Evolutionary conservation across 2,797 vertebrate species (phyloP).

Genomic region (Anabas testudineus): DNA sequence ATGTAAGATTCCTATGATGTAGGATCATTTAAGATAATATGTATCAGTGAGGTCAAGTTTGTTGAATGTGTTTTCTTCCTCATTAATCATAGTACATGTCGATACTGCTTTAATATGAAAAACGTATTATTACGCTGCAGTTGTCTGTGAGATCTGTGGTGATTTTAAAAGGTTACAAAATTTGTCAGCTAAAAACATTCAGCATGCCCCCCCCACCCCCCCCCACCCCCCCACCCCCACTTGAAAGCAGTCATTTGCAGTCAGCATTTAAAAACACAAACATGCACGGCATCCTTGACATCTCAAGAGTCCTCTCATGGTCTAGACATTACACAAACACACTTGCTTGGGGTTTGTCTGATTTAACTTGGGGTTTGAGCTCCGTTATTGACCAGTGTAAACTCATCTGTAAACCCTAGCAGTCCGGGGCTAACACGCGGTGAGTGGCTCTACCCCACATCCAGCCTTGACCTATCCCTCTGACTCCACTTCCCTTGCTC

Average conservation of each 20-base stretch:
- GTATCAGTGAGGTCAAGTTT: too few relatives aligned
- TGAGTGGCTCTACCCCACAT: conserved; percentile 60
- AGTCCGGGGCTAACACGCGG: conserved; percentile 45
- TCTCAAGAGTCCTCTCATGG: conserved; percentile 36
- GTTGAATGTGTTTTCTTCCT: too few relatives aligned
- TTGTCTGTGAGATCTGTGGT: neutral
- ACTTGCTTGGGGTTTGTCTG: conserved; percentile 39
- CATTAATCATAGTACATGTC: neutral
- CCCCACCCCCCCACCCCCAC: neutral
- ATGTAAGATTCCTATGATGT: too few relatives aligned
- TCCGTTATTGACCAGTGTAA: conserved; percentile 46
- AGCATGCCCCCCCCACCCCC: neutral
- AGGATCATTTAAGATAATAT: too few relatives aligned
- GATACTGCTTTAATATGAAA: neutral
- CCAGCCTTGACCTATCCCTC: conserved; percentile 64
- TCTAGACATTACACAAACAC: conserved; percentile 52
- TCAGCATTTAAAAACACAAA: conserved; percentile 44
- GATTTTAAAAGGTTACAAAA: conserved; percentile 12
- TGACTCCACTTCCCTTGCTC: conserved; percentile 64
- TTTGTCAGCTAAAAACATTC: conserved; percentile 2
- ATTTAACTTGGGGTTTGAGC: conserved; percentile 34
- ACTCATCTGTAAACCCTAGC: conserved; percentile 48
- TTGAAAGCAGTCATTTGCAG: conserved; percentile 22
- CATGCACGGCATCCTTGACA: conserved; percentile 5
- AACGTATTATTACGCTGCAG: too few relatives aligned